A percentile compares a stretch with the other conserved stretches of the same genome.
These are phyloP conservation scores for Channa maculata DNA, from an alignment of 2,113 vertebrate genomes.

Conservation along the genomic window DNA sequence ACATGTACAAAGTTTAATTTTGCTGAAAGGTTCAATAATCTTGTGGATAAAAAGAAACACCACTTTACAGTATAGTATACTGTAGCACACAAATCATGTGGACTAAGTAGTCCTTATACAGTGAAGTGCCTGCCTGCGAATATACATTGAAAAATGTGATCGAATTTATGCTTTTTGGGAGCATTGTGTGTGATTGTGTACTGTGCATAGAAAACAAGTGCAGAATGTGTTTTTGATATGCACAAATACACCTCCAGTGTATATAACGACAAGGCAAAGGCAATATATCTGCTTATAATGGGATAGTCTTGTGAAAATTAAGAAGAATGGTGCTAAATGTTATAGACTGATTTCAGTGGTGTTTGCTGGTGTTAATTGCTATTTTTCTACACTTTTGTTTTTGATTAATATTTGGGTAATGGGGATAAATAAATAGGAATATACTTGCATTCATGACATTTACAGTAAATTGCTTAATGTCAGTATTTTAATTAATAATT, in stretches of 20 bases:
- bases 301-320: too few species aligned
- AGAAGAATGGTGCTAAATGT: too few species aligned
- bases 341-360: too few species aligned
- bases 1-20: neutral
- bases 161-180: conserved; percentile 1
- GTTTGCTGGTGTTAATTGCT: too few species aligned
- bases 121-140: neutral
- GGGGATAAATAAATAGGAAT: neutral
- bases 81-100: neutral
- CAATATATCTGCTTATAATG: too few species aligned
- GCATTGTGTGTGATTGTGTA: neutral
- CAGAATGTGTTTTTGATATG: neutral
- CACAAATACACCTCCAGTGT: too few species aligned
- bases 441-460: too few species aligned
- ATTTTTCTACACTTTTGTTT: too few species aligned
- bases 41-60: too few species aligned
- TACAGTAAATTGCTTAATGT: neutral
- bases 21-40: neutral
- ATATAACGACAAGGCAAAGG: too few species aligned
- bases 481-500: neutral
- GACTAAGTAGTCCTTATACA: neutral
- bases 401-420: too few species aligned
- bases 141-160: neutral
- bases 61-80: too few species aligned
- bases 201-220: neutral